Percentiles rank a stretch among this genome's conserved stretches.
Evolutionary conservation across 53 echinoderm and acorn worm genomes (phyloP).

Genomic region (Paelopatides confundens): DNA sequence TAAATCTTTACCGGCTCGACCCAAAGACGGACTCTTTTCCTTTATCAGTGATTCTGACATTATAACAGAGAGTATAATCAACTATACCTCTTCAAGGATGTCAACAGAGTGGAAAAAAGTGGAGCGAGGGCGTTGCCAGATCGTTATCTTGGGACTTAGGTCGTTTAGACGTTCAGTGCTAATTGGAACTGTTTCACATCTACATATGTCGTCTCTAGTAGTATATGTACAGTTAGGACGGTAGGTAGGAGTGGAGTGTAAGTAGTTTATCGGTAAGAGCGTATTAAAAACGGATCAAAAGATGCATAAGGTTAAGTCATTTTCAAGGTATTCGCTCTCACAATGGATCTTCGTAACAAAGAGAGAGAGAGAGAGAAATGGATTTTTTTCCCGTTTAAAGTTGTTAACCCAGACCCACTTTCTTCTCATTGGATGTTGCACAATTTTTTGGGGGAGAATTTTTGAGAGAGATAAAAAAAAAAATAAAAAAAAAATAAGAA

Average conservation of each 20-base stretch:
- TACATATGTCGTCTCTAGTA: neutral
- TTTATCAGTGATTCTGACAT: neutral
- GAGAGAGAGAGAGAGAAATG: too few relatives aligned
- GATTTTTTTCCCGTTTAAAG: neutral
- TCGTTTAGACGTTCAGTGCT: neutral
- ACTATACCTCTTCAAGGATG: neutral
- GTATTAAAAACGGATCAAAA: neutral
- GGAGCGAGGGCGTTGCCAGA: neutral
- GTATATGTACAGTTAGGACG: too few relatives aligned
- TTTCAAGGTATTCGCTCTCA: conserved; percentile 3
- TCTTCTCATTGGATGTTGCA: neutral
- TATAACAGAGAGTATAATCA: neutral
- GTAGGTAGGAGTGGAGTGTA: too few relatives aligned
- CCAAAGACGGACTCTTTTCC: neutral
- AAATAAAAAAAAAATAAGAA: neutral
- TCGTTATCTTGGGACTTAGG: neutral
- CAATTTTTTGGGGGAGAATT: neutral
- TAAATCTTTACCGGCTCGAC: neutral
- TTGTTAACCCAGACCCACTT: conserved; percentile 27
- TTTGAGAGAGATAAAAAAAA: neutral
- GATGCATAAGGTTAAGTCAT: neutral
- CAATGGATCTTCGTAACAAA: neutral
- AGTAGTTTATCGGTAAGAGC: too few relatives aligned
- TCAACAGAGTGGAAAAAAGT: neutral
- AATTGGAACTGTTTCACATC: conserved; percentile 17